Conservation (phyloP, 2,888 invertebrate species). For the Lottia scabra region DNA sequence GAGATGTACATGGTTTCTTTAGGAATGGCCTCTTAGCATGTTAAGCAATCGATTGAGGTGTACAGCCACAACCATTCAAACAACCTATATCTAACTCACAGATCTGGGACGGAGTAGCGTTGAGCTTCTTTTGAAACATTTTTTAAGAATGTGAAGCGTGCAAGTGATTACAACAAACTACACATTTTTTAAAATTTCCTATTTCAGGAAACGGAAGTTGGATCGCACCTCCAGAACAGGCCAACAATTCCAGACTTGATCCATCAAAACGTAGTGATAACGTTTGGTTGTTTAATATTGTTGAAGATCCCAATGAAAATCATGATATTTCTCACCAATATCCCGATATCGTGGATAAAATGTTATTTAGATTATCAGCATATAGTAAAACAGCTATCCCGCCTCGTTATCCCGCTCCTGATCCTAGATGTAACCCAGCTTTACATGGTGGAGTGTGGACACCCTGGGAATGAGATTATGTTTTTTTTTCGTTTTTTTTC, state of each 20-base stretch:
- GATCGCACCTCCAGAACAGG: not conserved
- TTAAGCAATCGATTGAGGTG: too few species aligned
- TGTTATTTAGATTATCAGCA: constrained; percentile 47
- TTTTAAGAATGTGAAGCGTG: too few species aligned
- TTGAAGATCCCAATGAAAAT: constrained; percentile 57
- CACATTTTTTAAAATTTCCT: too few species aligned
- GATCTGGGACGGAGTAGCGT: too few species aligned
- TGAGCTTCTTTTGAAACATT: too few species aligned
- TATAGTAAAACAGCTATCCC: constrained; percentile 62
- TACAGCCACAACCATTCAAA: too few species aligned
- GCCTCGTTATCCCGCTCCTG: constrained; percentile 51
- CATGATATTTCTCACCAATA: constrained; percentile 48
- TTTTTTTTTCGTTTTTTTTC: not conserved
- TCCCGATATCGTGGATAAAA: constrained; percentile 46
- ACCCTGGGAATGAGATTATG: constrained; percentile 52
- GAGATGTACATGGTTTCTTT: too few species aligned
- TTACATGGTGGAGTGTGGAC: constrained; percentile 62
- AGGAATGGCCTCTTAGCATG: too few species aligned
- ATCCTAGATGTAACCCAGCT: constrained; percentile 53
- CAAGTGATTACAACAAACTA: too few species aligned
- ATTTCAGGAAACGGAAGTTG: constrained; percentile 10
- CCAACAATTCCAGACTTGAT: not conserved
- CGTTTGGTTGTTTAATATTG: constrained; percentile 64
- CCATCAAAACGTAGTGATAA: constrained; percentile 40
- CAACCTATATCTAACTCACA: too few species aligned